Base-by-base conservation (phyloP, 2,113 vertebrate species). In the Semicossyphus pulcher region DNA sequence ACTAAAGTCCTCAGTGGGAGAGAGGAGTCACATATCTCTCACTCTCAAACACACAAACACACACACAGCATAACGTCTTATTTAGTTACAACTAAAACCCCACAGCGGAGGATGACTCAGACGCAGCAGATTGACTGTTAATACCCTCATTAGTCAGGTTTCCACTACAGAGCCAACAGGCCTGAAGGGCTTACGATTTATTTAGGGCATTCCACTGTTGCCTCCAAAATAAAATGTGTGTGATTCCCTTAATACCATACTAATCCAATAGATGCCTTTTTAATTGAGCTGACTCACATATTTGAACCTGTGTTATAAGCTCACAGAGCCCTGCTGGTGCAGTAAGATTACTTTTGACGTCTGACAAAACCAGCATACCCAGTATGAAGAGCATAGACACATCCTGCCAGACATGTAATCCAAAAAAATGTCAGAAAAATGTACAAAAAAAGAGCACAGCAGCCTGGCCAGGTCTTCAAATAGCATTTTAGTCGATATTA, bases 131-230 rank as follows among this genome's bases (percentile, higher is more conserved):
- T 68, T 70, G 49, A 80, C 77, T 62, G 65, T 76, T 83, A 76
- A 88, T 84, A 56, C 72, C 54, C 75, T 87, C 76, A 89, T 89
- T 89, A 87, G 78, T 76, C 66, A 60, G 73, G 63, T 86, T 87
- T 86, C 72, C 65, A 78, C 72, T 25, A 51, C 61, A 74, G 65
- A 72, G 66, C 73, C 85, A 81, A 66, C 52, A 56, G 15, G 31
- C 36, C n/a, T 72, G 58, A 84, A 75, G 72, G 49, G 69, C 78
- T 79, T 77, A 72, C 10, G 15, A 63, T 9, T 54, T 39, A 67
- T 68, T 62, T 49, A 53, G 34, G 53, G 36, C 32, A 68, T 69
- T 68, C 29, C 36, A 78, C 59, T 32, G 25, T 54, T 63, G 53
- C 37, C 25, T 49, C 63, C 45, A 56, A 76, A 82, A 72, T 14